These are phyloP conservation scores for Gryllus bimaculatus DNA, from an alignment of 1,140 invertebrate genomes.

Conservation along the genomic window DNA sequence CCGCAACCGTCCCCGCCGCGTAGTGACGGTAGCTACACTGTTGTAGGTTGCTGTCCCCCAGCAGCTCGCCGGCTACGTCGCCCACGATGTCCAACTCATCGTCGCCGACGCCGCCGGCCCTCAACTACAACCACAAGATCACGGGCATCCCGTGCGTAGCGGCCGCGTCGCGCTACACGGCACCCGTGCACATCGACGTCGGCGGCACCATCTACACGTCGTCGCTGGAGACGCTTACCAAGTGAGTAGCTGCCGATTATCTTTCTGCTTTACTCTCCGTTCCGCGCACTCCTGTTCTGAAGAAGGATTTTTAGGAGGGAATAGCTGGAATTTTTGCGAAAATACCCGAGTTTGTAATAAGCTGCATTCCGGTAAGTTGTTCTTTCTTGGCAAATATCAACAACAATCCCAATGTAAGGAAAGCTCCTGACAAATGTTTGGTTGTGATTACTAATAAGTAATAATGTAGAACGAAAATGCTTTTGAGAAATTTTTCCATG, in stretches of 20 bases:
- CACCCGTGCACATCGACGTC: conserved; percentile 94
- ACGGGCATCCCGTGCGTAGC: conserved; percentile 87
- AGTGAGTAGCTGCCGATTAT: conserved; percentile 49
- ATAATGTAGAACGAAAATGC: too few species aligned
- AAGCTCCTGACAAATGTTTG: too few species aligned
- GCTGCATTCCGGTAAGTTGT: too few species aligned
- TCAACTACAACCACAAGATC: conserved; percentile 53
- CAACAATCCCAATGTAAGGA: too few species aligned
- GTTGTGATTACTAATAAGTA: too few species aligned
- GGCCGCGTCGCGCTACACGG: conserved; percentile 80
- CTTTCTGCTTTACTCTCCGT: too few species aligned
- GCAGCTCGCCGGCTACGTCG: conserved; percentile 54
- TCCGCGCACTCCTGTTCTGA: too few species aligned
- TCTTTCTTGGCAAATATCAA: too few species aligned
- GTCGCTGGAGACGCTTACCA: conserved; percentile 88
- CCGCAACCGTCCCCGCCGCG: background rate
- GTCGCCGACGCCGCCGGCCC: conserved; percentile 48
- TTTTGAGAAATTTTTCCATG: too few species aligned
- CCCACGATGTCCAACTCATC: conserved; percentile 56
- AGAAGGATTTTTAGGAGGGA: too few species aligned
- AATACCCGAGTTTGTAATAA: too few species aligned
- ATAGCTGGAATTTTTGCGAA: too few species aligned
- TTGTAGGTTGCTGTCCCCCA: conserved; percentile 52
- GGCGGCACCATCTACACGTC: conserved; percentile 95
- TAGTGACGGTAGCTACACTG: background rate